Conservation (phyloP, 2,797 vertebrate genomes). For the Carduelis carduelis region DNA sequence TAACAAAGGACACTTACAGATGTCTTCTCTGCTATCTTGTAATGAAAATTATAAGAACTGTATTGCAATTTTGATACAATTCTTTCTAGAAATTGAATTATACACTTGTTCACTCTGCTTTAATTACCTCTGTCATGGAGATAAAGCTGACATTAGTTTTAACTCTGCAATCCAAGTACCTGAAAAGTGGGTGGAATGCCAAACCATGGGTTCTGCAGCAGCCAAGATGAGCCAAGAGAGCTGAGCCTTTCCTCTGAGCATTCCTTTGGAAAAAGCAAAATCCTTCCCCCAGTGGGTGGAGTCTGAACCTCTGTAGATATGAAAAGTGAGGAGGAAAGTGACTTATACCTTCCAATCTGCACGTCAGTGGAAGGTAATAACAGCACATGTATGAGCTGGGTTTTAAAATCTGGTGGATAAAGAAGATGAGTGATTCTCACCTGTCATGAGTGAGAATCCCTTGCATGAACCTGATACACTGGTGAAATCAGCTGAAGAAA, state of each 20-base stretch:
- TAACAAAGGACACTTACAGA: background rate
- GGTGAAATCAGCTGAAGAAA: background rate
- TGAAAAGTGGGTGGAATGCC: background rate
- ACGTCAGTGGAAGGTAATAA: background rate
- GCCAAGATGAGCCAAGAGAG: rapidly evolving
- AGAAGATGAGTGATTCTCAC: background rate
- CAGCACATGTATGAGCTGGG: background rate
- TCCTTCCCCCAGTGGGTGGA: background rate
- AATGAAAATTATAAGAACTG: background rate
- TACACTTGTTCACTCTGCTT: background rate
- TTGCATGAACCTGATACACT: background rate
- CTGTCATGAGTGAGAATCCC: background rate
- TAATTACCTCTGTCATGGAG: background rate
- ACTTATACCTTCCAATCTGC: background rate
- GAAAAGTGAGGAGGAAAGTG: background rate
- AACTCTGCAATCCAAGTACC: background rate
- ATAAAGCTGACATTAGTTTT: background rate
- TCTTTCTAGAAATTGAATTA: background rate
- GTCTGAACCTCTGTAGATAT: background rate
- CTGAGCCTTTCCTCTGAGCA: background rate
- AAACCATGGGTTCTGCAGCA: background rate
- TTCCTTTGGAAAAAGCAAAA: background rate
- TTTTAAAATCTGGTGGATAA: background rate
- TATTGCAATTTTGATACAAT: background rate
- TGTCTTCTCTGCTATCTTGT: background rate